phyloP scores from a whole-genome alignment of 2,113 vertebrate genomes.

The Pseudolaguvia tuberculata region DNA sequence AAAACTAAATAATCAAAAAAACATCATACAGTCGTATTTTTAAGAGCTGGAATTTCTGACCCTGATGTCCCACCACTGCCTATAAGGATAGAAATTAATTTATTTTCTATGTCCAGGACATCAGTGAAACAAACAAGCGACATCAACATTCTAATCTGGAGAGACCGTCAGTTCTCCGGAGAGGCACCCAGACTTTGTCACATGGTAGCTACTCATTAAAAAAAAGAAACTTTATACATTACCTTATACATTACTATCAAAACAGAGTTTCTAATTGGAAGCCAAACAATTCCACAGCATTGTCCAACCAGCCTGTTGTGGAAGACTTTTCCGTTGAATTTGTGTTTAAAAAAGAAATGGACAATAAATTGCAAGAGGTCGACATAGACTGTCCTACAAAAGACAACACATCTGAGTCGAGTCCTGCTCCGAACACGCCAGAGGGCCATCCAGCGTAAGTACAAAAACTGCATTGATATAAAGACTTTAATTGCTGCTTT shows the following conservation, averaged over 20 bases:
- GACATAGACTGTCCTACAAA: not conserved
- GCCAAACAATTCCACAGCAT: constrained; percentile 12
- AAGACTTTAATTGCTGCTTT: not conserved
- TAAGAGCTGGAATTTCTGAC: too few relatives aligned
- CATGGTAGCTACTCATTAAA: constrained; percentile 35
- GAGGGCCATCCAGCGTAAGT: constrained; percentile 32
- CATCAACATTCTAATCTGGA: constrained; percentile 39
- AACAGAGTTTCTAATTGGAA: not conserved
- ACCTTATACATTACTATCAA: not conserved
- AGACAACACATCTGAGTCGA: not conserved
- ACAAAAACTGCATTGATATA: not conserved
- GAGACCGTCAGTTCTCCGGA: constrained; percentile 55
- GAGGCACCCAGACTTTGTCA: constrained; percentile 43
- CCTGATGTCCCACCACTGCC: not conserved
- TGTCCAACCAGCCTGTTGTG: constrained; percentile 9
- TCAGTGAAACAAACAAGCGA: constrained; percentile 41
- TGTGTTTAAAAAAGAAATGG: constrained; percentile 35
- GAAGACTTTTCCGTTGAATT: constrained; percentile 1
- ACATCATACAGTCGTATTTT: too few relatives aligned
- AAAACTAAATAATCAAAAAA: too few relatives aligned
- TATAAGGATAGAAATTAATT: not conserved
- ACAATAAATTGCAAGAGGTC: constrained; percentile 12
- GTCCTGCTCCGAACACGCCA: constrained; percentile 8
- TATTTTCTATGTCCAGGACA: constrained; percentile 43
- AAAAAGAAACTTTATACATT: not conserved